phyloP scores from a whole-genome alignment of 2,797 vertebrate genomes.

The Sebastes aleutianus region DNA sequence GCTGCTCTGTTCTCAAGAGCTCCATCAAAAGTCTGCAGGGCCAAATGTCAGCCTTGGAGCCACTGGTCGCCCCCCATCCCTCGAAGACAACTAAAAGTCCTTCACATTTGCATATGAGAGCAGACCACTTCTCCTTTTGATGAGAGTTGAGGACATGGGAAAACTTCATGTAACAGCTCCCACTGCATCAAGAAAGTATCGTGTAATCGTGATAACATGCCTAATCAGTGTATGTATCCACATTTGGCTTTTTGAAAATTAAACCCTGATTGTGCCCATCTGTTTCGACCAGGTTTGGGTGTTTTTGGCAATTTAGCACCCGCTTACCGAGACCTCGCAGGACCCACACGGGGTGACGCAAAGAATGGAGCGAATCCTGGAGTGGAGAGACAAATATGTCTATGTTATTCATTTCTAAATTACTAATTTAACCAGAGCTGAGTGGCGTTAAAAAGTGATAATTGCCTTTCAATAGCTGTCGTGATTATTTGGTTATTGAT shows the following conservation, averaged over 20 bases:
- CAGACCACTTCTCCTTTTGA: slow-evolving; percentile 36
- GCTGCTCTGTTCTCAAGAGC: slow-evolving; percentile 70
- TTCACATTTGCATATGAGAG: slow-evolving; percentile 46
- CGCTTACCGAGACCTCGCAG: slow-evolving; percentile 37
- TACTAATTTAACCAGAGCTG: slow-evolving; percentile 61
- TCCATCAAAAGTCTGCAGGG: slow-evolving; percentile 66
- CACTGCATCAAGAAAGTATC: not conserved
- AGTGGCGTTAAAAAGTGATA: slow-evolving; percentile 38
- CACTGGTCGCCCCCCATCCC: slow-evolving; percentile 10
- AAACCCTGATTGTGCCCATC: slow-evolving; percentile 67
- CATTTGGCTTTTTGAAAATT: slow-evolving; percentile 56
- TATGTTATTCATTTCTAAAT: slow-evolving; percentile 70
- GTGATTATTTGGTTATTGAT: slow-evolving; percentile 52
- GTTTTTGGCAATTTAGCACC: slow-evolving; percentile 58
- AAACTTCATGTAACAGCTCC: slow-evolving; percentile 27
- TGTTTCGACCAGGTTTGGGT: slow-evolving; percentile 59
- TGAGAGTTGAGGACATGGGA: slow-evolving; percentile 31
- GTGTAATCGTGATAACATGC: not conserved
- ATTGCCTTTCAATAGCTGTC: slow-evolving; percentile 53
- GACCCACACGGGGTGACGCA: not conserved
- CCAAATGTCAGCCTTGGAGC: slow-evolving; percentile 67
- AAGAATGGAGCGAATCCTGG: not conserved
- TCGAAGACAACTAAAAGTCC: slow-evolving; percentile 37
- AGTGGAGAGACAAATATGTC: slow-evolving; percentile 15
- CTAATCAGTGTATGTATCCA: slow-evolving; percentile 39